A percentile compares a stretch with the other conserved stretches of the same genome.
Conservation (phyloP, 1,140 invertebrate genomes). For the Lepeophtheirus salmonis region DNA sequence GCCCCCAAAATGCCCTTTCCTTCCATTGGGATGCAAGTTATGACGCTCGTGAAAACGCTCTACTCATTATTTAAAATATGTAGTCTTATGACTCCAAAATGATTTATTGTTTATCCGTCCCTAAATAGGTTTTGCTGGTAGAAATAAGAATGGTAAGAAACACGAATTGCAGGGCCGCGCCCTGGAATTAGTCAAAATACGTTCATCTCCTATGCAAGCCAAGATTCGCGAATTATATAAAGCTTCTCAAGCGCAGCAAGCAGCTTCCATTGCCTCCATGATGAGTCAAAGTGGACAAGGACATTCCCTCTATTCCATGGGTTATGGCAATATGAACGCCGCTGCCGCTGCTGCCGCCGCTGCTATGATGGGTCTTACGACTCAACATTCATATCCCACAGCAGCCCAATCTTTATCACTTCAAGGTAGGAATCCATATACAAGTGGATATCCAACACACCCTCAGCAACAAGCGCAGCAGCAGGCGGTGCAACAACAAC, state of each 20-base stretch:
- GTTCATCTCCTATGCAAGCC: slow-evolving; percentile 46
- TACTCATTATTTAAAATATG: no score
- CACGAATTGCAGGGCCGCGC: slow-evolving; percentile 60
- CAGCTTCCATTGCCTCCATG: neutral
- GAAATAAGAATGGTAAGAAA: slow-evolving; percentile 67
- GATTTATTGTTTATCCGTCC: slow-evolving; percentile 26
- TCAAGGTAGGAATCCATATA: neutral
- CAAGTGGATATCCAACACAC: neutral
- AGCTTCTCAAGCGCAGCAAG: neutral
- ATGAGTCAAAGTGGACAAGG: neutral
- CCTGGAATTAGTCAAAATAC: slow-evolving; percentile 48
- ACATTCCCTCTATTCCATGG: neutral
- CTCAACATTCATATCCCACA: neutral
- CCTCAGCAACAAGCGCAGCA: neutral
- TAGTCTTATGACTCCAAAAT: neutral
- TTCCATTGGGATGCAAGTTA: no score
- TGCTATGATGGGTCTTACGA: slow-evolving; percentile 1
- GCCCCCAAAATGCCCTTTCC: no score
- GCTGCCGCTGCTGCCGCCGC: slow-evolving; percentile 1
- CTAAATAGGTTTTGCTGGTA: slow-evolving; percentile 62
- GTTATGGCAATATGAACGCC: neutral
- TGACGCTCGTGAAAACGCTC: no score
- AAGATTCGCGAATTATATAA: slow-evolving; percentile 64
- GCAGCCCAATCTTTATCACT: neutral
- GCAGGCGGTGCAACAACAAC: neutral